A percentile compares a stretch with the other conserved stretches of the same genome.
Evolutionary conservation across 2,113 vertebrate genomes (phyloP).

Genomic region (Trematocara stigmaticum): DNA sequence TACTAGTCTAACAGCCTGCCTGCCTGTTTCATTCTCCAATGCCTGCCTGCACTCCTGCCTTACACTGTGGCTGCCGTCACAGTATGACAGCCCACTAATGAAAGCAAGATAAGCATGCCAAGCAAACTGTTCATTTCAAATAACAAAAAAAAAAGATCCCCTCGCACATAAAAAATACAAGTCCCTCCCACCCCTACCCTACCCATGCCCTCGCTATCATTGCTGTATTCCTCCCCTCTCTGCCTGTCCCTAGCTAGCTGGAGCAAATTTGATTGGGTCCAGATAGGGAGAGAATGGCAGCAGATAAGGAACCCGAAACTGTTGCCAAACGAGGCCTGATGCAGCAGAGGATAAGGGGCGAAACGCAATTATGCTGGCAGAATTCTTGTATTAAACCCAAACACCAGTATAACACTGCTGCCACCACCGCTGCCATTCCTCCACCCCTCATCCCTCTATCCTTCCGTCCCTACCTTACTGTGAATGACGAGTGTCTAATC

Average conservation of each 20-base stretch:
- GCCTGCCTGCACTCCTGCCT: constrained; percentile 21
- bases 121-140: constrained; percentile 69
- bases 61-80: constrained; percentile 49
- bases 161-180: too few relatives aligned
- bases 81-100: constrained; percentile 61
- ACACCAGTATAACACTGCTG: constrained; percentile 24
- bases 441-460: constrained; percentile 11
- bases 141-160: not conserved
- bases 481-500: constrained; percentile 71
- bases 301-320: constrained; percentile 73
- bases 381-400: constrained; percentile 72
- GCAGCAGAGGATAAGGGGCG: constrained; percentile 69
- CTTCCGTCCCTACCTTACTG: constrained; percentile 26
- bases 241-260: constrained; percentile 52
- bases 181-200: not conserved
- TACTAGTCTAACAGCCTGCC: constrained; percentile 37
- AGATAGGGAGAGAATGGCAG: constrained; percentile 72
- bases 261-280: constrained; percentile 74
- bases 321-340: constrained; percentile 72
- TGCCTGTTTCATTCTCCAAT: constrained; percentile 12
- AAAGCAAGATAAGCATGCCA: constrained; percentile 70
- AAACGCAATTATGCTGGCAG: constrained; percentile 69
- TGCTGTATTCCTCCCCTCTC: constrained; percentile 51
- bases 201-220: constrained; percentile 54
- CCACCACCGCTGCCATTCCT: constrained; percentile 18